phyloP scores from a whole-genome alignment of 2,888 invertebrate species.

The Trypoxylon attenuatum region DNA sequence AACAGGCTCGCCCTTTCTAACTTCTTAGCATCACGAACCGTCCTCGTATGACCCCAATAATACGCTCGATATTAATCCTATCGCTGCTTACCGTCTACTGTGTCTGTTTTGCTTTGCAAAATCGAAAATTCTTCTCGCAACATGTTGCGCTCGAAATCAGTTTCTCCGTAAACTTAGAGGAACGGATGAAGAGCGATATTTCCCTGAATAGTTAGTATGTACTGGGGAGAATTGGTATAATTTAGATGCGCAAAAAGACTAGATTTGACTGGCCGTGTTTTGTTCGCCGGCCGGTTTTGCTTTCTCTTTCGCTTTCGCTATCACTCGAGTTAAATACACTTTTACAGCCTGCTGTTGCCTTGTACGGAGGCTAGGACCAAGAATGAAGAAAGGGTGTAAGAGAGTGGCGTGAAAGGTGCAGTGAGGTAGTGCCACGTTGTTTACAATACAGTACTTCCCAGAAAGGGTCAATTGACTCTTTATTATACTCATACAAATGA shows the following conservation, averaged over 20 bases:
- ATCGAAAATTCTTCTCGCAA: neutral
- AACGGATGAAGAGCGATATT: no score
- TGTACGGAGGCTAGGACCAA: no score
- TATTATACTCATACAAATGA: neutral
- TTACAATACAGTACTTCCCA: no score
- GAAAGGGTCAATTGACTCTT: no score
- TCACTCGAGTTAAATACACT: conserved; percentile 29
- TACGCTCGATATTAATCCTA: conserved; percentile 33
- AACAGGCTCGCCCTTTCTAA: conserved; percentile 9
- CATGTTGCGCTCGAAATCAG: no score
- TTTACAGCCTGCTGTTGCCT: conserved; percentile 18
- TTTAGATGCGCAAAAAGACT: no score
- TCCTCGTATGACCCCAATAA: conserved; percentile 24
- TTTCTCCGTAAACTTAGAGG: no score
- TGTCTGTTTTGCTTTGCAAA: conserved; percentile 1
- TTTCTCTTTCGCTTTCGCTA: conserved; percentile 56
- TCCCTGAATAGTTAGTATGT: no score
- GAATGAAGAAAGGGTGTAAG: conserved; percentile 5
- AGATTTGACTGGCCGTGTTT: neutral
- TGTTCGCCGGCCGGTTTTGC: conserved; percentile 39
- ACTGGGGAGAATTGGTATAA: no score
- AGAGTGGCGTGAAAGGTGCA: conserved; percentile 23
- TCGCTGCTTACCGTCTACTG: conserved; percentile 10
- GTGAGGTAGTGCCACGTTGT: no score
- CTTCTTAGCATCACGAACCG: conserved; percentile 9